phyloP scores from a whole-genome alignment of 92 coral and sea anemone genomes.

The Metridium senile region DNA sequence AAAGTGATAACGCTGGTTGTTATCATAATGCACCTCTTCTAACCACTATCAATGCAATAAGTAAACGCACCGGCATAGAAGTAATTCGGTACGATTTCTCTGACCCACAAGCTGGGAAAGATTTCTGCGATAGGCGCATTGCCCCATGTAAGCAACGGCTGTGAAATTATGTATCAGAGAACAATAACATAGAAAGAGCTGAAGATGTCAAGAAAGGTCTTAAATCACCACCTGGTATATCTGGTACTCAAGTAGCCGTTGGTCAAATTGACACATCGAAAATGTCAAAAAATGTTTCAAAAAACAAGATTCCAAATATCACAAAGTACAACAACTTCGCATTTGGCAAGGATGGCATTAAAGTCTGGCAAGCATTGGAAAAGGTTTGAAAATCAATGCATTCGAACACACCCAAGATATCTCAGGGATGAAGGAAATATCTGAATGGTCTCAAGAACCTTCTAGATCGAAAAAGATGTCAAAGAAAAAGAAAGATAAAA shows the following conservation, averaged over 20 bases:
- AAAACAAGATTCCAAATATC: conserved; percentile 42
- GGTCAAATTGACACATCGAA: conserved; percentile 1
- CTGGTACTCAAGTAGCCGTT: conserved; percentile 41
- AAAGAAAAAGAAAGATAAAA: too few species aligned
- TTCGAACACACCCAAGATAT: conserved; percentile 20
- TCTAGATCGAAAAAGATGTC: too few species aligned
- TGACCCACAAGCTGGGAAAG: conserved; percentile 53
- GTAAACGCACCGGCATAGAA: conserved; percentile 38
- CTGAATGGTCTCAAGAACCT: conserved; percentile 34
- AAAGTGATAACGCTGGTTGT: conserved; percentile 59
- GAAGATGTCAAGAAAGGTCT: conserved; percentile 42
- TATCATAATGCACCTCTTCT: conserved; percentile 42
- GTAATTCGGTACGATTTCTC: conserved; percentile 46
- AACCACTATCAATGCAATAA: conserved; percentile 37
- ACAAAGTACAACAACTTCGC: conserved; percentile 39
- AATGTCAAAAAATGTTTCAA: conserved; percentile 25
- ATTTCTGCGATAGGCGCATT: conserved; percentile 46
- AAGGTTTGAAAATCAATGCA: conserved; percentile 21
- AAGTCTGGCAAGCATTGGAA: conserved; percentile 39
- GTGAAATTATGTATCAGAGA: conserved; percentile 36
- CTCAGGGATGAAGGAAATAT: conserved; percentile 34
- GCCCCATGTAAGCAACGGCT: conserved; percentile 52
- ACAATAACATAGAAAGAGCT: conserved; percentile 42
- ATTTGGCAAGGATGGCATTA: conserved; percentile 12
- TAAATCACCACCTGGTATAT: conserved; percentile 32